phyloP scores from a whole-genome alignment of 2,888 invertebrate genomes.

The Cosmia pyralina region DNA sequence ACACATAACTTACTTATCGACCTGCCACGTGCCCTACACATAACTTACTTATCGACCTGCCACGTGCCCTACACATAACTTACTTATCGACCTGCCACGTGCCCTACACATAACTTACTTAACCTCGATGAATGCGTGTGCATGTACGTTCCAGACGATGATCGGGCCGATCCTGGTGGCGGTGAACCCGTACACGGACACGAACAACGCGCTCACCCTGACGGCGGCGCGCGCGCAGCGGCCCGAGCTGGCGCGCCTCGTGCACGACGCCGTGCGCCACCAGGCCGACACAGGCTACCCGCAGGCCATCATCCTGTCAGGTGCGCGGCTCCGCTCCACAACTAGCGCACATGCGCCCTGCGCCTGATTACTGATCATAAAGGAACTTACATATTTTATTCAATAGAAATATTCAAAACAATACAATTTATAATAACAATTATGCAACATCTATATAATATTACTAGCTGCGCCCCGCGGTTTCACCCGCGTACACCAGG shows the following conservation, averaged over 20 bases:
- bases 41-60: not conserved
- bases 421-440: not conserved
- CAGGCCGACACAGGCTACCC: conserved; percentile 98
- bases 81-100: not conserved
- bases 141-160: conserved; percentile 93
- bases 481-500: too few relatives aligned
- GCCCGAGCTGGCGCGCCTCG: conserved; percentile 96
- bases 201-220: conserved; percentile 96
- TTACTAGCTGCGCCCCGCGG: too few relatives aligned
- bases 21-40: not conserved
- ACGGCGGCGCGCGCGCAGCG: conserved; percentile 94
- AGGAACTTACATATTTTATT: not conserved
- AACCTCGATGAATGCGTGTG: not conserved
- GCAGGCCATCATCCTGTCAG: conserved; percentile 97
- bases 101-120: not conserved
- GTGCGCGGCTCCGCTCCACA: too few relatives aligned
- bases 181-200: conserved; percentile 96
- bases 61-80: too few relatives aligned
- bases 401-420: not conserved
- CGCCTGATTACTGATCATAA: not conserved
- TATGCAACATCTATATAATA: too few relatives aligned
- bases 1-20: too few relatives aligned
- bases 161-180: conserved; percentile 97
- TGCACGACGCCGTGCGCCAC: conserved; percentile 97
- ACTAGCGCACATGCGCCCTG: not conserved